Evolutionary conservation across 64 coral and sea anemone species (phyloP).

Genomic region (Acropora tenuis): DNA sequence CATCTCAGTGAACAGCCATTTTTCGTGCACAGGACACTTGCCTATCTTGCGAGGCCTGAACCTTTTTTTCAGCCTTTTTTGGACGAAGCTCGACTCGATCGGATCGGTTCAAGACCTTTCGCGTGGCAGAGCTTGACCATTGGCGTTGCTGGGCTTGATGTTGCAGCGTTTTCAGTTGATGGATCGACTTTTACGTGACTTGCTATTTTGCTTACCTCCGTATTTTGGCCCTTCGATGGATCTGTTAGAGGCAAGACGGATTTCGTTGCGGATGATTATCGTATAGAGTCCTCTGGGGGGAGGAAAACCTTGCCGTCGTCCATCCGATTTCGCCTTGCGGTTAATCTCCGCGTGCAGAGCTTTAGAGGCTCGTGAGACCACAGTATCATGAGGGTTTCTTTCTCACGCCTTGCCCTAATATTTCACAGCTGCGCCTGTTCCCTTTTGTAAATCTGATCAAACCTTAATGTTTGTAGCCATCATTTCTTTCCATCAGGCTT

Average conservation of each 20-base stretch:
- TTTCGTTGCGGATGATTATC: slow-evolving; percentile 38
- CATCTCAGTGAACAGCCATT: slow-evolving; percentile 60
- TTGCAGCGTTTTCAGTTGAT: not conserved
- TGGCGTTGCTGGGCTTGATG: too few relatives aligned
- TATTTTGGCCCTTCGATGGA: not conserved
- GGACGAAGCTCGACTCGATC: not conserved
- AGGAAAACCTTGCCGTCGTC: not conserved
- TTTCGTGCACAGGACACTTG: slow-evolving; percentile 15
- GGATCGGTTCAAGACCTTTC: not conserved
- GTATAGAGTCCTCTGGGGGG: slow-evolving; percentile 21
- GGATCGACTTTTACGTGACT: not conserved
- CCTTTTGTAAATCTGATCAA: too few relatives aligned
- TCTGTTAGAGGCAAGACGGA: not conserved
- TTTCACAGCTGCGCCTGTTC: too few relatives aligned
- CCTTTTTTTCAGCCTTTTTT: slow-evolving; percentile 52
- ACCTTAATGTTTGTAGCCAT: too few relatives aligned
- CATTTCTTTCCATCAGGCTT: too few relatives aligned
- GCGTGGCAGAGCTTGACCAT: too few relatives aligned
- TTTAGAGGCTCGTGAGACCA: not conserved
- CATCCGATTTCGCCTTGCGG: not conserved
- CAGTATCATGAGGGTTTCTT: not conserved
- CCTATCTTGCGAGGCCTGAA: slow-evolving; percentile 63
- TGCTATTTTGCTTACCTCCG: not conserved
- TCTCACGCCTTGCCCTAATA: too few relatives aligned
- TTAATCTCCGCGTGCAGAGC: not conserved